Evolutionary conservation across 1,140 invertebrate species (phyloP).

Genomic region (Lerema accius): DNA sequence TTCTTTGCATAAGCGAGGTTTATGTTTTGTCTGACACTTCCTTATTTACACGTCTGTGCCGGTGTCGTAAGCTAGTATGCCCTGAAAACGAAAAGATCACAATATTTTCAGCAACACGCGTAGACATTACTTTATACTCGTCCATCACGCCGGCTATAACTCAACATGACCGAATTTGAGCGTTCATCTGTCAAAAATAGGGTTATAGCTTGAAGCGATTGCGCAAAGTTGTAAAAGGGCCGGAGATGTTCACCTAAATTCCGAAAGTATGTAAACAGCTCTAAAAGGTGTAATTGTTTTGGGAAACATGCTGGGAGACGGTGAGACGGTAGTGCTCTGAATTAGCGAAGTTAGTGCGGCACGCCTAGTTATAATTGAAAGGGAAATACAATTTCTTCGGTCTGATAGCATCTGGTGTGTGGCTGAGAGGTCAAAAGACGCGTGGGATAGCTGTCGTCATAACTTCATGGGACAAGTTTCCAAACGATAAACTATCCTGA

Average conservation of each 20-base stretch:
- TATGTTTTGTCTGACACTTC: slow-evolving; percentile 14
- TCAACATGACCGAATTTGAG: slow-evolving; percentile 55
- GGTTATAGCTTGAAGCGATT: slow-evolving; percentile 44
- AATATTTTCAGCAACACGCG: slow-evolving; percentile 5
- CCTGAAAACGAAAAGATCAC: slow-evolving; percentile 29
- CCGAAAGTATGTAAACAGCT: slow-evolving; percentile 44
- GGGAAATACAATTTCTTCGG: slow-evolving; percentile 46
- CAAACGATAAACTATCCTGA: slow-evolving; percentile 19
- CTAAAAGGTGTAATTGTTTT: slow-evolving; percentile 75
- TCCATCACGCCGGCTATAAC: slow-evolving; percentile 44
- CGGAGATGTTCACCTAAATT: slow-evolving; percentile 60
- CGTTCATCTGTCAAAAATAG: slow-evolving; percentile 68
- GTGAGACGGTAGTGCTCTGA: slow-evolving; percentile 37
- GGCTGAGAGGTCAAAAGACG: slow-evolving; percentile 38
- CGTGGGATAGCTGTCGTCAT: slow-evolving; percentile 36
- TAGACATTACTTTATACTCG: slow-evolving; percentile 12
- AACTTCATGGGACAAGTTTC: slow-evolving; percentile 22
- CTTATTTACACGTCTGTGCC: slow-evolving; percentile 19
- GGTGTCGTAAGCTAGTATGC: slow-evolving; percentile 17
- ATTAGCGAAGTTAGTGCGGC: slow-evolving; percentile 53
- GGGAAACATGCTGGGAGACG: slow-evolving; percentile 52
- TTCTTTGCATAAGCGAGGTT: neutral
- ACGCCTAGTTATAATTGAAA: slow-evolving; percentile 48
- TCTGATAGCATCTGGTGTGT: slow-evolving; percentile 43
- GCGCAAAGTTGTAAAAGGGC: slow-evolving; percentile 58